Conservation (phyloP, 2,797 vertebrate genomes). For the Halcyon chelicuti region DNA sequence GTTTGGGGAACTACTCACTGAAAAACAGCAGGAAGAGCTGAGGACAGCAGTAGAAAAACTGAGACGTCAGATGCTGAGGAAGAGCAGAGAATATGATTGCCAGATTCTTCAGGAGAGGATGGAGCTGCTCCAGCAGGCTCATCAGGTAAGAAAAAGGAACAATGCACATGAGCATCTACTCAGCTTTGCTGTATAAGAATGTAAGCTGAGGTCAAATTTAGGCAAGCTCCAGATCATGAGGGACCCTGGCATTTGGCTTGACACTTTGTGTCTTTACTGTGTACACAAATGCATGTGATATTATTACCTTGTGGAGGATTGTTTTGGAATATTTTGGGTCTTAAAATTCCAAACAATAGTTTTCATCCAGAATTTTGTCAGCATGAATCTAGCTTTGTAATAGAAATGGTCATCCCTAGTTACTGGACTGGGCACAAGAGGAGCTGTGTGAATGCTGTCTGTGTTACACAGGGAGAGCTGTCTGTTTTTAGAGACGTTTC, state of each 20-base stretch:
- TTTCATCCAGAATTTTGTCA: background rate
- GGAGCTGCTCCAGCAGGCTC: slow-evolving; percentile 97
- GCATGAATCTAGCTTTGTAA: background rate
- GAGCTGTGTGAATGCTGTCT: background rate
- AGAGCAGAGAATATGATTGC: slow-evolving; percentile 97
- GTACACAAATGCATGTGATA: background rate
- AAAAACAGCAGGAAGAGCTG: slow-evolving; percentile 94
- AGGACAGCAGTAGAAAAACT: slow-evolving; percentile 94
- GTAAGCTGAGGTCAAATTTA: background rate
- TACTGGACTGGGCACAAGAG: background rate
- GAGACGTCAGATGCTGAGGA: slow-evolving; percentile 96
- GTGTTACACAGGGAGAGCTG: accelerated
- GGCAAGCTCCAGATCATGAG: background rate
- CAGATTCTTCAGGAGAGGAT: slow-evolving; percentile 98
- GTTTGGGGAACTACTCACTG: slow-evolving; percentile 92
- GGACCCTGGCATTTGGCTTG: background rate
- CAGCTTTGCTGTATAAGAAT: background rate
- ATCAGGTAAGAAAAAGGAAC: slow-evolving; percentile 84
- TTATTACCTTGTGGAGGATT: background rate
- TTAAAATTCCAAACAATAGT: background rate
- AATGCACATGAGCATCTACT: accelerated
- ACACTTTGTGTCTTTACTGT: background rate
- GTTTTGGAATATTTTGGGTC: background rate
- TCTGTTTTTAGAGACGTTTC: background rate
- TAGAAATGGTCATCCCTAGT: background rate